These are phyloP conservation scores for Drosophila nebulosa DNA, from an alignment of 1,140 invertebrate species.

Conservation along the genomic window DNA sequence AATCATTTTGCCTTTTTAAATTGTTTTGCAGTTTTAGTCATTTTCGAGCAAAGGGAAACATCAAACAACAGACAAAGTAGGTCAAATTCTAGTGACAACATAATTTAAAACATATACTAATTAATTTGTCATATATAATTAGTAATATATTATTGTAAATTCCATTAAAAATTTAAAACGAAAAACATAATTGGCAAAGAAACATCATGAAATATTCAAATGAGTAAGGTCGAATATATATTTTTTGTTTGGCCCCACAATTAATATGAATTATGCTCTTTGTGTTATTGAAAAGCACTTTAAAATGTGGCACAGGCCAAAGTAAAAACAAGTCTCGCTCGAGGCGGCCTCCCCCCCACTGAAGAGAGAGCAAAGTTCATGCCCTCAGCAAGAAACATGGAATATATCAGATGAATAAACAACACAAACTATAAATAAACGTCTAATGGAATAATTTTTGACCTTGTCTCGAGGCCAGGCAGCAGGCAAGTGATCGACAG, in stretches of 20 bases:
- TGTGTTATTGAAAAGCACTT: conserved; percentile 55
- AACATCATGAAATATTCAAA: conserved; percentile 23
- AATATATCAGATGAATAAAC: conserved; percentile 18
- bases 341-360: too few species aligned
- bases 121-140: conserved; percentile 14
- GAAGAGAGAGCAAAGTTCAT: conserved; percentile 18
- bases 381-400: conserved; percentile 31
- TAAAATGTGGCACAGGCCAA: conserved; percentile 40
- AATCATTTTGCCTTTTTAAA: too few species aligned
- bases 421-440: conserved; percentile 2
- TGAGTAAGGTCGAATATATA: conserved; percentile 25
- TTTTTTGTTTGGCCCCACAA: conserved; percentile 36
- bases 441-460: background rate
- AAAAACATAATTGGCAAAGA: background rate
- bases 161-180: background rate
- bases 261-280: conserved; percentile 58
- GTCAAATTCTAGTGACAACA: background rate
- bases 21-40: too few species aligned
- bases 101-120: background rate
- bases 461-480: conserved; percentile 17
- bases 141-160: conserved; percentile 13
- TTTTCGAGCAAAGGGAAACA: background rate
- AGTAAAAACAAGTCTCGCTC: background rate
- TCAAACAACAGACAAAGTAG: background rate
- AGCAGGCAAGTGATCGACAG: background rate